Evolutionary conservation across 2,113 vertebrate genomes (phyloP).

Genomic region (Alosa alosa): DNA sequence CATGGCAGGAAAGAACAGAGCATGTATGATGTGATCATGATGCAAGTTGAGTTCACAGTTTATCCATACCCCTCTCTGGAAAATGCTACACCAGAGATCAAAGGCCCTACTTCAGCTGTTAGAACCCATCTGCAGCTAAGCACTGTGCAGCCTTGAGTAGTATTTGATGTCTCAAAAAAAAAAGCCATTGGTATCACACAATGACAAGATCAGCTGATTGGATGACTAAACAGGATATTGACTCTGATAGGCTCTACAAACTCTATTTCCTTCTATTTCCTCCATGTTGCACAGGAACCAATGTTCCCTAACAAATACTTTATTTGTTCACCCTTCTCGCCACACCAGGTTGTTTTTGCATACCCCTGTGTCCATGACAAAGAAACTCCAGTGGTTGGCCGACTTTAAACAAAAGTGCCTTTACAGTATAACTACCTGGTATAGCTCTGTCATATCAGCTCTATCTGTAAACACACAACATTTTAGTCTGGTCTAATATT

Average conservation of each 20-base stretch:
- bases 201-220: not conserved
- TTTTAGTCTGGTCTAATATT: not conserved
- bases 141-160: not conserved
- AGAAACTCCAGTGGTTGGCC: not conserved
- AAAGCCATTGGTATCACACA: not conserved
- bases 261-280: slow-evolving; percentile 6
- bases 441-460: not conserved
- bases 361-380: not conserved
- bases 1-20: not conserved
- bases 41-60: not conserved
- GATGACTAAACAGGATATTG: not conserved
- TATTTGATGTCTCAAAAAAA: not conserved
- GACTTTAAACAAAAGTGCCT: not conserved
- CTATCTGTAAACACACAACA: not conserved
- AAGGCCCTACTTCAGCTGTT: not conserved
- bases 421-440: not conserved
- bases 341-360: not conserved
- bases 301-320: not conserved
- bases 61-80: not conserved
- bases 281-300: not conserved
- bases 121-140: not conserved
- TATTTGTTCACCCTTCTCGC: not conserved
- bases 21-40: not conserved
- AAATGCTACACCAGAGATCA: not conserved
- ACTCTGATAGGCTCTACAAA: not conserved